Conservation (phyloP, 2,797 vertebrate species). For the Nyctalus aviator region DNA sequence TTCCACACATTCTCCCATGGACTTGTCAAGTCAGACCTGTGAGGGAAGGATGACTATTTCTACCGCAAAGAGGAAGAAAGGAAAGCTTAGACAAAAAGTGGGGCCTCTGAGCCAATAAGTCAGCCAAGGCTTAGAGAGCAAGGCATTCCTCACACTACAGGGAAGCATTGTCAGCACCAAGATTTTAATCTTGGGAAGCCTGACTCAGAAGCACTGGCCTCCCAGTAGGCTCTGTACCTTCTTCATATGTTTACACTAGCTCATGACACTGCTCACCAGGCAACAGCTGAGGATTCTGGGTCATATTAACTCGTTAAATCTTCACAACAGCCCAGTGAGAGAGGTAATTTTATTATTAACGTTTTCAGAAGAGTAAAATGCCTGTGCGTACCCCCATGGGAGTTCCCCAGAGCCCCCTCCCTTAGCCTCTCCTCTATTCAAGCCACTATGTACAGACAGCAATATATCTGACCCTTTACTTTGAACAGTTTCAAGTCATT, state of each 20-base stretch:
- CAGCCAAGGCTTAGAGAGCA: neutral
- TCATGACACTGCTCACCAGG: neutral
- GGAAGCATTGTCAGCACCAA: rapidly evolving
- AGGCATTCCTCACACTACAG: neutral
- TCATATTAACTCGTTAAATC: neutral
- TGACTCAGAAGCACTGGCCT: neutral
- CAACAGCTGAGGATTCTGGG: neutral
- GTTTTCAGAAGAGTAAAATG: neutral
- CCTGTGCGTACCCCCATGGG: neutral
- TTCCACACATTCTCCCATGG: neutral
- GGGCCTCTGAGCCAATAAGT: neutral
- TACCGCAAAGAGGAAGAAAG: neutral
- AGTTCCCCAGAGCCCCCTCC: neutral
- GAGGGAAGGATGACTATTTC: neutral
- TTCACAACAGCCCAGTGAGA: neutral
- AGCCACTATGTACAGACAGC: neutral
- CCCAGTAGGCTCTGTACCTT: neutral
- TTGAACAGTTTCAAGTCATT: neutral
- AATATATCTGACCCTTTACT: neutral
- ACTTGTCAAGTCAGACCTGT: neutral
- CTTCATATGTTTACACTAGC: neutral
- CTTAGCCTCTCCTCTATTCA: neutral
- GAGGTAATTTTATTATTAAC: neutral
- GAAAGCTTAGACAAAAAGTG: neutral
- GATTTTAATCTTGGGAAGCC: neutral